Evolutionary conservation across 2,797 vertebrate genomes (phyloP).

Genomic region (Betta splendens): DNA sequence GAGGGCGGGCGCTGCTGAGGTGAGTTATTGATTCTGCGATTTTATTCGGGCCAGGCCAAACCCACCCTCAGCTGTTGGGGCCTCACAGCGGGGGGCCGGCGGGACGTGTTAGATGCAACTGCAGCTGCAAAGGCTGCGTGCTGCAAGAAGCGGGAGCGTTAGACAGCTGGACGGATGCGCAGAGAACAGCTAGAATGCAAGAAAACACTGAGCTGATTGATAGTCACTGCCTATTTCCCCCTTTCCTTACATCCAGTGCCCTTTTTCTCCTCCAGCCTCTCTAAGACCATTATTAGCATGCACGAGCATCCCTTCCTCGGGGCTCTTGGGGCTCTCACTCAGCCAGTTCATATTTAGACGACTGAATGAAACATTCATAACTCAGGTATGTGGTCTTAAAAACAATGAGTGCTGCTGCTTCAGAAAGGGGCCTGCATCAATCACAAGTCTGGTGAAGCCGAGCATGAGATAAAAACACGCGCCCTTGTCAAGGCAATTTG

Average conservation of each 20-base stretch:
- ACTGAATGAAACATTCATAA: conserved; percentile 80
- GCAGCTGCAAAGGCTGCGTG: conserved; percentile 28
- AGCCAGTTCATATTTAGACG: conserved; percentile 69
- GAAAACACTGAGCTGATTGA: conserved; percentile 18
- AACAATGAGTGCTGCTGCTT: conserved; percentile 72
- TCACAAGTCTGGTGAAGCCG: conserved; percentile 63
- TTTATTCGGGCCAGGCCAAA: conserved; percentile 19
- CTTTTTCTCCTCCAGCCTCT: conserved; percentile 26
- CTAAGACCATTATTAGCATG: conserved; percentile 63
- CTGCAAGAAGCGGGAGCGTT: conserved; percentile 17
- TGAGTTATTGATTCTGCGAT: conserved; percentile 22
- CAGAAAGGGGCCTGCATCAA: conserved; percentile 64
- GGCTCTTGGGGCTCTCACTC: conserved; percentile 46
- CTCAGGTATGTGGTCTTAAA: conserved; percentile 76
- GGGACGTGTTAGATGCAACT: conserved; percentile 54
- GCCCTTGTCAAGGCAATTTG: conserved; percentile 62
- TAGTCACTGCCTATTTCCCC: conserved; percentile 11
- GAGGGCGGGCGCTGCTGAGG: conserved; percentile 10
- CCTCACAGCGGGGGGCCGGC: conserved; percentile 33
- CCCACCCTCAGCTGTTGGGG: conserved; percentile 17
- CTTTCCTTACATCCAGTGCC: conserved; percentile 9
- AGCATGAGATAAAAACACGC: conserved; percentile 62
- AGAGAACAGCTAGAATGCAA: neutral
- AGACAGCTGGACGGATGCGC: conserved; percentile 17
- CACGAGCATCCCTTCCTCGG: conserved; percentile 44